phyloP scores from a whole-genome alignment of 2,888 invertebrate genomes.

The Malthinus seriepunctatus region DNA sequence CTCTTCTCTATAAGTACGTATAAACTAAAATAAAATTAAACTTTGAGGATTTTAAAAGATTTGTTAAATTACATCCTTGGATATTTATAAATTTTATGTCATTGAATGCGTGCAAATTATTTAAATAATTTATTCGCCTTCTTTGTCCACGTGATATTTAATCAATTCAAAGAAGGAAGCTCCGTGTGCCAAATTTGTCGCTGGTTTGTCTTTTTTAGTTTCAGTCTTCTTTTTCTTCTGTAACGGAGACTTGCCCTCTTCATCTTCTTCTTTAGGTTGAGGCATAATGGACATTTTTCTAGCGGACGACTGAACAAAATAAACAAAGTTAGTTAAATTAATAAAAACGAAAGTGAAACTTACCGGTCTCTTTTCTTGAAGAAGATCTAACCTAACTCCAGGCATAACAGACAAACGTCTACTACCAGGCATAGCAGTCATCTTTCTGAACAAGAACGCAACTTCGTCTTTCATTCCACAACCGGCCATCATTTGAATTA shows the following conservation, averaged over 20 bases:
- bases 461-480: conserved; percentile 52
- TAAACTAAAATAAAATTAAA: too few species aligned
- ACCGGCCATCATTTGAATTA: conserved; percentile 52
- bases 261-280: background rate
- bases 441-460: conserved; percentile 53
- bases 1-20: too few species aligned
- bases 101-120: too few species aligned
- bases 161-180: conserved; percentile 32
- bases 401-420: conserved; percentile 58
- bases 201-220: background rate
- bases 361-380: conserved; percentile 13
- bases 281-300: conserved; percentile 27
- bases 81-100: too few species aligned
- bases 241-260: background rate
- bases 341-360: background rate
- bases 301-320: conserved; percentile 4
- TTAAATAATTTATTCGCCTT: conserved; percentile 9
- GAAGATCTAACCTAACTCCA: conserved; percentile 44
- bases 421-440: conserved; percentile 54
- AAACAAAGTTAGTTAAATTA: background rate
- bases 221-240: background rate
- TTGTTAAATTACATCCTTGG: too few species aligned
- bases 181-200: conserved; percentile 1
- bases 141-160: conserved; percentile 31
- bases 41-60: too few species aligned